Evolutionary conservation across 2,888 invertebrate genomes (phyloP).

Genomic region (Hemicrepidius hirtus): DNA sequence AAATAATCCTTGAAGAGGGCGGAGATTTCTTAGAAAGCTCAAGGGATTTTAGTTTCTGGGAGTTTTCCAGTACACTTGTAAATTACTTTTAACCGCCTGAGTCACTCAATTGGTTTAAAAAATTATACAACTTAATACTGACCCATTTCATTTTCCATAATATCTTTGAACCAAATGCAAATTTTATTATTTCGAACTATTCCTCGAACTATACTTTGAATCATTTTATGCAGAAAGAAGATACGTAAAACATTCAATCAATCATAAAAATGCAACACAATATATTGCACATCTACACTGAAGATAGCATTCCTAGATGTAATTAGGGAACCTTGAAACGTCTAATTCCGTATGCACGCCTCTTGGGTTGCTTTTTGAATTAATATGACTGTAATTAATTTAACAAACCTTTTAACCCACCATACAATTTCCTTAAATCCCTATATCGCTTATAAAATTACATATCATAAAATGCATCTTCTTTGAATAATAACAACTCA

Average conservation of each 20-base stretch:
- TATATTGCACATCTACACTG: constrained; percentile 33
- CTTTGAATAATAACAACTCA: not conserved
- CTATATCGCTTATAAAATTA: constrained; percentile 20
- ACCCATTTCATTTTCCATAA: no score
- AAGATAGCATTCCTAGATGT: constrained; percentile 34
- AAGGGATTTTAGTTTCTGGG: constrained; percentile 1
- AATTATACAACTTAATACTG: no score
- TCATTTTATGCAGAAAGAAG: not conserved
- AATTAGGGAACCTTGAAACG: constrained; percentile 50
- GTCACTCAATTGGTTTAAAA: no score
- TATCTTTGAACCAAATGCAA: no score
- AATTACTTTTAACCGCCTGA: not conserved
- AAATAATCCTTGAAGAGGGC: not conserved
- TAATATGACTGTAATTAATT: constrained; percentile 45
- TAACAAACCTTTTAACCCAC: constrained; percentile 33
- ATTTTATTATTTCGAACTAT: no score
- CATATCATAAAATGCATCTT: constrained; percentile 8
- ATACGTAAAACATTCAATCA: constrained; percentile 8
- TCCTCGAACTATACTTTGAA: no score
- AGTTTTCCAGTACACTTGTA: not conserved
- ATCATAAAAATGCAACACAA: constrained; percentile 41
- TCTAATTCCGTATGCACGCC: constrained; percentile 44
- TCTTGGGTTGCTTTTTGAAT: constrained; percentile 44
- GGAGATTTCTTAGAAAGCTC: not conserved
- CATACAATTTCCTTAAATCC: constrained; percentile 22